A percentile compares a stretch with the other conserved stretches of the same genome.
Conservation (phyloP, 2,113 vertebrate species). For the Lampris megalopsis region DNA sequence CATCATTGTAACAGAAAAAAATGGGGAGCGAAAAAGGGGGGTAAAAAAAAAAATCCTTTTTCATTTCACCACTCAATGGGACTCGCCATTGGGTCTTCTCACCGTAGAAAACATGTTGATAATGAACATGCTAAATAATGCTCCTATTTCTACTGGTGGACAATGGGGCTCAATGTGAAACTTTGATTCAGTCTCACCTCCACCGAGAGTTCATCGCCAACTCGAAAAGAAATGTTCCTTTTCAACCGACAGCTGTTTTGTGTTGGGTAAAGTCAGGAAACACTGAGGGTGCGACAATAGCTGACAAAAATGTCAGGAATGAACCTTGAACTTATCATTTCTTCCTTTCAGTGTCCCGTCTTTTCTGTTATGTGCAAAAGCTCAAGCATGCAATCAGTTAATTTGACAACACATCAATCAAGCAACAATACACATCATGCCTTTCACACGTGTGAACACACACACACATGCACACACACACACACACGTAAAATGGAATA, state of each 20-base stretch:
- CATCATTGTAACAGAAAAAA: slow-evolving; percentile 88
- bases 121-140: slow-evolving; percentile 87
- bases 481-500: neutral
- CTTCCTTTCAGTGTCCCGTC: slow-evolving; percentile 59
- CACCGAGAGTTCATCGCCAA: slow-evolving; percentile 68
- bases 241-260: slow-evolving; percentile 84
- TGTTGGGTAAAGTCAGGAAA: slow-evolving; percentile 83
- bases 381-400: slow-evolving; percentile 35
- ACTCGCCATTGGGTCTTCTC: slow-evolving; percentile 79
- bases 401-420: slow-evolving; percentile 72
- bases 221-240: slow-evolving; percentile 71
- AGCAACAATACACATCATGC: slow-evolving; percentile 32
- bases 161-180: slow-evolving; percentile 83
- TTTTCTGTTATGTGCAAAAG: slow-evolving; percentile 52
- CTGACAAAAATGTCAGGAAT: slow-evolving; percentile 49
- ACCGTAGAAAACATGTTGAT: slow-evolving; percentile 84
- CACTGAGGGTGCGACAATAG: slow-evolving; percentile 64
- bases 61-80: slow-evolving; percentile 80
- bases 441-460: neutral
- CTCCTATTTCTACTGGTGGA: slow-evolving; percentile 76
- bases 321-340: slow-evolving; percentile 72
- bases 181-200: slow-evolving; percentile 79
- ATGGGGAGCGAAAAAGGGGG: slow-evolving; percentile 78
- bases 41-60: slow-evolving; percentile 71
- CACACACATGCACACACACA: neutral